Evolutionary conservation across 1,140 invertebrate species (phyloP).

Genomic region (Drosophila miranda): DNA sequence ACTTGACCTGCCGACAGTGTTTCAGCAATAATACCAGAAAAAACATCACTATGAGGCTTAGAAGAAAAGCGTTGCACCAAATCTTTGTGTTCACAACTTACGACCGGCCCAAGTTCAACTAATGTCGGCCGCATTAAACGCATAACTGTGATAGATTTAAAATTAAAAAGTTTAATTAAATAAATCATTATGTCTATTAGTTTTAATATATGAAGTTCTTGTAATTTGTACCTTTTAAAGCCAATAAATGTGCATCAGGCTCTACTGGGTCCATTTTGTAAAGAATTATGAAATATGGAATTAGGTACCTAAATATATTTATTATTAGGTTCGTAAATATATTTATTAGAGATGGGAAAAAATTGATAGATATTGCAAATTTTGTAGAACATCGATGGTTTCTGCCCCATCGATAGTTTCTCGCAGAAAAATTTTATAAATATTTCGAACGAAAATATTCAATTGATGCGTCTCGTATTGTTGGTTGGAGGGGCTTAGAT

Average conservation of each 20-base stretch:
- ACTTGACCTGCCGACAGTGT: conserved; percentile 93
- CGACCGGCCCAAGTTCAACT: conserved; percentile 56
- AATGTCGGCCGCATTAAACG: conserved; percentile 61
- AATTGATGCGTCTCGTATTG: too few species aligned
- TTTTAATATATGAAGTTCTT: neutral
- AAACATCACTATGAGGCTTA: conserved; percentile 37
- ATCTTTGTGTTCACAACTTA: conserved; percentile 57
- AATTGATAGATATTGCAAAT: too few species aligned
- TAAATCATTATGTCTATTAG: neutral
- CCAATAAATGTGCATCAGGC: conserved; percentile 60
- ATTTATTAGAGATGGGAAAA: too few species aligned
- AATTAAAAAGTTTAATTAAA: too few species aligned
- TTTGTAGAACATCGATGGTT: too few species aligned
- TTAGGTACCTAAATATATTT: too few species aligned
- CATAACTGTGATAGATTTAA: conserved; percentile 48
- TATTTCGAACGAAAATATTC: too few species aligned
- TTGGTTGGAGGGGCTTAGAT: too few species aligned
- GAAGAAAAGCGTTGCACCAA: conserved; percentile 43
- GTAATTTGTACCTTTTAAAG: conserved; percentile 45
- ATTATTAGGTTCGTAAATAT: too few species aligned
- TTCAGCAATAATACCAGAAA: conserved; percentile 84
- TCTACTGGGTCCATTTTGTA: conserved; percentile 50
- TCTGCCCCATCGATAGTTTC: too few species aligned
- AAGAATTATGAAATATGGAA: too few species aligned
- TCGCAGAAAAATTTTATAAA: too few species aligned